Percentiles rank a stretch among this genome's conserved stretches.
Evolutionary conservation across 1,140 invertebrate genomes (phyloP).

Genomic region (Zaprionus ghesquierei): DNA sequence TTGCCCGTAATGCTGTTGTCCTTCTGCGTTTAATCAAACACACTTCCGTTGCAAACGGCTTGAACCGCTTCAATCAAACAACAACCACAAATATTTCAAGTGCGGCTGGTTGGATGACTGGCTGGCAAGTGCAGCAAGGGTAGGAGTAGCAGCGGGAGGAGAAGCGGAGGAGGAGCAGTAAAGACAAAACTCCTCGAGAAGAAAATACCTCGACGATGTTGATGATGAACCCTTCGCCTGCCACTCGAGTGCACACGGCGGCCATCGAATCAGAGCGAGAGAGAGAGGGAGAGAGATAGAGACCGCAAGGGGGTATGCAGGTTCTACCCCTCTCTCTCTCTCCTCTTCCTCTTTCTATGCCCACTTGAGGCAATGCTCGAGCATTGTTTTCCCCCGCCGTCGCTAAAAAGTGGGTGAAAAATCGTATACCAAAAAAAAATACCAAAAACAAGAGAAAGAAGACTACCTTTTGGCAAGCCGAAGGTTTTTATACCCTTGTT

Average conservation of each 20-base stretch:
- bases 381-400: slow-evolving; percentile 43
- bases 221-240: slow-evolving; percentile 70
- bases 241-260: slow-evolving; percentile 61
- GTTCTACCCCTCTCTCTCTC: neutral
- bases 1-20: slow-evolving; percentile 48
- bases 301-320: neutral
- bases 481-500: no score
- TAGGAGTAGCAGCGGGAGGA: neutral
- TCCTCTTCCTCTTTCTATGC: slow-evolving; percentile 18
- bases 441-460: slow-evolving; percentile 23
- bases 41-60: slow-evolving; percentile 78
- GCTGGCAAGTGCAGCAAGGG: slow-evolving; percentile 44
- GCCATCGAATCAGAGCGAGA: no score
- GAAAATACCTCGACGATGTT: slow-evolving; percentile 65
- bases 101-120: slow-evolving; percentile 61
- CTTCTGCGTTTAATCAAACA: slow-evolving; percentile 77
- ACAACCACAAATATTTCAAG: slow-evolving; percentile 79
- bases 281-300: slow-evolving; percentile 12
- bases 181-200: slow-evolving; percentile 75
- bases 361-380: slow-evolving; percentile 48
- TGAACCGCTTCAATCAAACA: slow-evolving; percentile 78
- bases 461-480: no score
- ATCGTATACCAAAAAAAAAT: slow-evolving; percentile 22
- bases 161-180: slow-evolving; percentile 3
- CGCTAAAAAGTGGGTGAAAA: slow-evolving; percentile 70